These are phyloP conservation scores for Apodemia hepburni DNA, from an alignment of 2,888 invertebrate genomes.

Conservation along the genomic window DNA sequence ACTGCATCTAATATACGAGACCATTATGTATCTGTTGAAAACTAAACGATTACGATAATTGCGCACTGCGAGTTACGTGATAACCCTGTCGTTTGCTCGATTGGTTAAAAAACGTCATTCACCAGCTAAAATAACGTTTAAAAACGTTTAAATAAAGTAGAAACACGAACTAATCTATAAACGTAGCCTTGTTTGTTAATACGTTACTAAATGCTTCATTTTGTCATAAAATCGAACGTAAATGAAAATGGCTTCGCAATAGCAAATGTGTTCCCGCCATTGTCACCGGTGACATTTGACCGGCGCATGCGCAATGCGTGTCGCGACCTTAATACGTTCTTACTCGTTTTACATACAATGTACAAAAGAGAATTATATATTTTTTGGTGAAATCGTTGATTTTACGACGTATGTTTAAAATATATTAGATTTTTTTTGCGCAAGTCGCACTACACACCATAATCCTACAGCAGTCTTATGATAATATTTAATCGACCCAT, in stretches of 20 bases:
- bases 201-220: conserved; percentile 1
- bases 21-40: too few relatives aligned
- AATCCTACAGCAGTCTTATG: too few relatives aligned
- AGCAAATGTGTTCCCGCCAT: conserved; percentile 42
- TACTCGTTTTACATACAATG: conserved; percentile 66
- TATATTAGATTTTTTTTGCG: conserved; percentile 17
- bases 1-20: too few relatives aligned
- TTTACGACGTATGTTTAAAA: conserved; percentile 7
- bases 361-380: conserved; percentile 38
- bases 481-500: too few relatives aligned
- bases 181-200: too few relatives aligned
- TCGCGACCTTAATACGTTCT: conserved; percentile 54
- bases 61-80: too few relatives aligned
- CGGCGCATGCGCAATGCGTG: conserved; percentile 66
- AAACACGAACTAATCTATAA: neutral
- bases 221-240: conserved; percentile 21
- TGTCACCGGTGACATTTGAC: conserved; percentile 66
- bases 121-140: too few relatives aligned
- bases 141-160: neutral
- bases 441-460: too few relatives aligned
- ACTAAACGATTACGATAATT: too few relatives aligned
- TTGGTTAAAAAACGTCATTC: too few relatives aligned
- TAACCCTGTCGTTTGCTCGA: too few relatives aligned
- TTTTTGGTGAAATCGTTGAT: conserved; percentile 22
- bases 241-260: conserved; percentile 34